Conservation (phyloP, 2,797 vertebrate species). For the Pipistrellus pipistrellus region DNA sequence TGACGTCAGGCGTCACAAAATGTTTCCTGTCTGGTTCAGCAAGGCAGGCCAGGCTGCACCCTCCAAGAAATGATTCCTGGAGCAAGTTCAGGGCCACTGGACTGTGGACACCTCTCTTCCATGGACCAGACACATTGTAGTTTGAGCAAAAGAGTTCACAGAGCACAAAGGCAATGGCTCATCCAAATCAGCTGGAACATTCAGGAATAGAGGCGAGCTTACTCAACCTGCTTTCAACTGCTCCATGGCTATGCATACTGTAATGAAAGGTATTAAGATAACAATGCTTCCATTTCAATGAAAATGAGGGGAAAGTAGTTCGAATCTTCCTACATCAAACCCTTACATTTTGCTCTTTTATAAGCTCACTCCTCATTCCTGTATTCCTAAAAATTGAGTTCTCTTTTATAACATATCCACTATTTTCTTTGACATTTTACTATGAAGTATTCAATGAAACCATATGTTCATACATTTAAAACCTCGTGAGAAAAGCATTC, state of each 20-base stretch:
- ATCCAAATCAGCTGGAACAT: background rate
- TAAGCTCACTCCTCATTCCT: background rate
- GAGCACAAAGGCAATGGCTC: conserved; percentile 24
- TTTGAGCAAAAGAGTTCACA: conserved; percentile 30
- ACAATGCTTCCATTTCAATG: background rate
- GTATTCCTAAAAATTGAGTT: conserved; percentile 55
- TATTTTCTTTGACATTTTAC: conserved; percentile 4
- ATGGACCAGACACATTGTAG: background rate
- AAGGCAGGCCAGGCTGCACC: background rate
- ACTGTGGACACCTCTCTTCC: background rate
- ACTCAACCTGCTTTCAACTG: background rate
- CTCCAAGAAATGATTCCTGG: background rate
- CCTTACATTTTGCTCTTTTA: background rate
- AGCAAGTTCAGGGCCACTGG: background rate
- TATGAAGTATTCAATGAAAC: background rate
- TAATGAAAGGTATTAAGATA: conserved; percentile 26
- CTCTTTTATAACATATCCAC: background rate
- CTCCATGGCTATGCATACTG: background rate
- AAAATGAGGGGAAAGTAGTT: background rate
- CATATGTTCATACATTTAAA: background rate
- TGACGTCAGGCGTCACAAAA: background rate
- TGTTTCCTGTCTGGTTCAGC: background rate
- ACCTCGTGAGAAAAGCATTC: conserved; percentile 23
- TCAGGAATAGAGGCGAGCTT: background rate
- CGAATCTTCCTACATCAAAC: background rate